A percentile compares a stretch with the other conserved stretches of the same genome.
These are phyloP conservation scores for Hoplostethus mediterraneus DNA, from an alignment of 2,797 vertebrate species.

Conservation along the genomic window DNA sequence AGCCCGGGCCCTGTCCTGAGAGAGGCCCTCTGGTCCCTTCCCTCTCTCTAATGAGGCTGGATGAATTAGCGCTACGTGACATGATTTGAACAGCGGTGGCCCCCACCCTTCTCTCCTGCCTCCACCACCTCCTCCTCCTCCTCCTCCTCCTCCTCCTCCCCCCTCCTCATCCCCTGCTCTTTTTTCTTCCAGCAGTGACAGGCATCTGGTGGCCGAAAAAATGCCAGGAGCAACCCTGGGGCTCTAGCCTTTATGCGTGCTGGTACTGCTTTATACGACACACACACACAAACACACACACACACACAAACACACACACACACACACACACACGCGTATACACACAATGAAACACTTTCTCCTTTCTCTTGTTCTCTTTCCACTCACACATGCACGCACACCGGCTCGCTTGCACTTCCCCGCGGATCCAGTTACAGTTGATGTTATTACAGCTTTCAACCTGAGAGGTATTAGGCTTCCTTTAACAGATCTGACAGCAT, in stretches of 20 bases:
- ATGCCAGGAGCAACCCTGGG: conserved; percentile 81
- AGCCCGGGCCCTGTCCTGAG: conserved; percentile 72
- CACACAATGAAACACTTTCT: conserved; percentile 69
- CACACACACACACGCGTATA: conserved; percentile 49
- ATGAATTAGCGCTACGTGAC: conserved; percentile 99
- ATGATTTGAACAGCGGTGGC: conserved; percentile 93
- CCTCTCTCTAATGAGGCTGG: conserved; percentile 99
- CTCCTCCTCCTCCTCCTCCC: conserved; percentile 60
- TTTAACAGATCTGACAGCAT: conserved; percentile 86
- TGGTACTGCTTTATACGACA: conserved; percentile 61
- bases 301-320: conserved; percentile 53
- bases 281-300: conserved; percentile 49
- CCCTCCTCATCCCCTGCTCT: conserved; percentile 58
- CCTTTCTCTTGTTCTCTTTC: conserved; percentile 58
- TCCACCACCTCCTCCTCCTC: conserved; percentile 44
- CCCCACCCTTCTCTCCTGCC: conserved; percentile 25
- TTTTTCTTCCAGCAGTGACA: conserved; percentile 88
- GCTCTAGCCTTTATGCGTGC: conserved; percentile 77
- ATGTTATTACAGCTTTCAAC: conserved; percentile 87
- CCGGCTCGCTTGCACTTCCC: conserved; percentile 77
- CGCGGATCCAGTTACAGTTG: conserved; percentile 82
- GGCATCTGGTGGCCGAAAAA: conserved; percentile 89
- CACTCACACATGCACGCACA: conserved; percentile 53
- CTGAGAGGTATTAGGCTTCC: conserved; percentile 86
- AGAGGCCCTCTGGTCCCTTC: conserved; percentile 85